Conservation (phyloP, 23 tunicate species). For the Halocynthia aurantium region DNA sequence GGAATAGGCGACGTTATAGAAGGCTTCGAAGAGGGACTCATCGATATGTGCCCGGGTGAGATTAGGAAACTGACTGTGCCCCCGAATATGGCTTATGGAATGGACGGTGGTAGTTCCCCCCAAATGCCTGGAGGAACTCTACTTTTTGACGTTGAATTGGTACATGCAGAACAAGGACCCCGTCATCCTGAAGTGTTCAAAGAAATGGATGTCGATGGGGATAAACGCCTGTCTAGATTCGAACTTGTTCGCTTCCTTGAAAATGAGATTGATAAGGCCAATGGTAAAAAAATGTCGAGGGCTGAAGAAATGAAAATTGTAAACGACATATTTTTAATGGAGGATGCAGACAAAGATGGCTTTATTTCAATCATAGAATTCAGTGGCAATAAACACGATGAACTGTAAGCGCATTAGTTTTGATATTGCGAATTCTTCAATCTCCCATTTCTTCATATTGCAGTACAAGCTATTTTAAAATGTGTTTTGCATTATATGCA, state of each 20-base stretch:
- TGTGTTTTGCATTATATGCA: no score
- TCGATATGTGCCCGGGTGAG: slow-evolving; percentile 97
- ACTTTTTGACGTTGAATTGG: slow-evolving; percentile 88
- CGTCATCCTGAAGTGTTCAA: slow-evolving; percentile 96
- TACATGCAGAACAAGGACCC: slow-evolving; percentile 98
- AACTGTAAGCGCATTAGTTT: slow-evolving; percentile 32
- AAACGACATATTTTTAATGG: slow-evolving; percentile 53
- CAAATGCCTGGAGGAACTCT: slow-evolving; percentile 97
- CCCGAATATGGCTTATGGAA: slow-evolving; percentile 93
- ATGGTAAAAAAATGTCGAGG: slow-evolving; percentile 36
- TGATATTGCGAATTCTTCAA: no score
- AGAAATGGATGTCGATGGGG: slow-evolving; percentile 80
- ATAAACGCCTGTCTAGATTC: slow-evolving; percentile 60
- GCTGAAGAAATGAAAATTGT: slow-evolving; percentile 58
- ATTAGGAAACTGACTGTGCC: slow-evolving; percentile 78
- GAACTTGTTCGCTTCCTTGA: slow-evolving; percentile 65
- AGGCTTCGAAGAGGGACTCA: slow-evolving; percentile 93
- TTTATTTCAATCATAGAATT: slow-evolving; percentile 75
- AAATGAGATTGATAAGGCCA: slow-evolving; percentile 30
- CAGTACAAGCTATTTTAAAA: no score
- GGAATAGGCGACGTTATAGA: slow-evolving; percentile 98
- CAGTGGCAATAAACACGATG: slow-evolving; percentile 89
- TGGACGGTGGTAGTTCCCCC: slow-evolving; percentile 85
- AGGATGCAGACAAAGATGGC: slow-evolving; percentile 82
- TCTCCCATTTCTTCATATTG: no score